Evolutionary conservation across 2,888 invertebrate genomes (phyloP).

Genomic region (Unio pictorum): DNA sequence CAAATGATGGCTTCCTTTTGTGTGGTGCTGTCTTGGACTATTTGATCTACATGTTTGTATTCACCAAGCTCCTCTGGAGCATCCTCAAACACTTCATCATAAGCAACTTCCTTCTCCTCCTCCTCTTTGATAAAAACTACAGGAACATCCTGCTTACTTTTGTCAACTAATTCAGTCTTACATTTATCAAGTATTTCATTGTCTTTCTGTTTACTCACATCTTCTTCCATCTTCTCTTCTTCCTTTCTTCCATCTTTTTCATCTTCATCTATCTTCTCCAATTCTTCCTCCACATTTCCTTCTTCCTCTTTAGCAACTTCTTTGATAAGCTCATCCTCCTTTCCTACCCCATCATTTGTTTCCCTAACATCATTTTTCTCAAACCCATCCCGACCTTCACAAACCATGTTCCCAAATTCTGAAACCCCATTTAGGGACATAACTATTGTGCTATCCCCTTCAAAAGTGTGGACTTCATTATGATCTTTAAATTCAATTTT

Average conservation of each 20-base stretch:
- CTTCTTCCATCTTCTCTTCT: background rate
- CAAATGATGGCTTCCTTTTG: too few relatives aligned
- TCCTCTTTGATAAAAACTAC: background rate
- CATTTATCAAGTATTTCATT: conserved; percentile 8
- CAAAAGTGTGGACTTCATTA: background rate
- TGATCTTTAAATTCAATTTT: background rate
- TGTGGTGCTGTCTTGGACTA: too few relatives aligned
- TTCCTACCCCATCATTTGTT: background rate
- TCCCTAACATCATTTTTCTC: conserved; percentile 1
- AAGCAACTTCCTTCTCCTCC: conserved; percentile 2
- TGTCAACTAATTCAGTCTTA: background rate
- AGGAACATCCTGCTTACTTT: background rate
- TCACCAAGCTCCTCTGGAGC: too few relatives aligned
- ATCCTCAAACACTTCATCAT: background rate
- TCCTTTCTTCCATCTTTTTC: conserved; percentile 1
- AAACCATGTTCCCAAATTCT: background rate
- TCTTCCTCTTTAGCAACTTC: background rate
- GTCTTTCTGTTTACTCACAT: conserved; percentile 4
- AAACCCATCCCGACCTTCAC: background rate
- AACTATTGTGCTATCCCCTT: too few relatives aligned
- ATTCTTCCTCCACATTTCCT: conserved; percentile 4
- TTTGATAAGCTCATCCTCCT: background rate
- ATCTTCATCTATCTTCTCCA: background rate
- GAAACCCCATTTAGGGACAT: too few relatives aligned
- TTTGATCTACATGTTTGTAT: too few relatives aligned